Evolutionary conservation across 1,140 invertebrate genomes (phyloP).

Genomic region (Leptonema lineaticorne): DNA sequence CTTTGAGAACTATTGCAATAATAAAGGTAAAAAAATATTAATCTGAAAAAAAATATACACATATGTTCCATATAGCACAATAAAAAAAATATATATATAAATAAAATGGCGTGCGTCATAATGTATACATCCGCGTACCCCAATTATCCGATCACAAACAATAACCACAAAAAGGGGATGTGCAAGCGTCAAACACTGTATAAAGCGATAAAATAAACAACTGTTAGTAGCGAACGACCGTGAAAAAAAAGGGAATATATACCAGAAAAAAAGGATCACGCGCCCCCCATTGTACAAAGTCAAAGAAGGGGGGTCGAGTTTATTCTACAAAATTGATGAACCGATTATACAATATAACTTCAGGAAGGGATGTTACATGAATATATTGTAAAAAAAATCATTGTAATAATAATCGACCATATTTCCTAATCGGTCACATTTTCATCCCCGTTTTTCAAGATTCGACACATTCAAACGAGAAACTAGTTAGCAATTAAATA

Average conservation of each 20-base stretch:
- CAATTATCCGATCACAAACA: background rate
- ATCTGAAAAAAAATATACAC: too few species aligned
- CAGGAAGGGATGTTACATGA: background rate
- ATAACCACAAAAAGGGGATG: conserved; percentile 3
- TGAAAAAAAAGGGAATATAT: too few species aligned
- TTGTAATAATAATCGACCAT: background rate
- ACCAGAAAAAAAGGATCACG: conserved; percentile 10
- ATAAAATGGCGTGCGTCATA: too few species aligned
- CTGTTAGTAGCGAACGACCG: too few species aligned
- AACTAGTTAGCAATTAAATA: conserved; percentile 12
- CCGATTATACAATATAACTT: background rate
- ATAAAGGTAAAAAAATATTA: too few species aligned
- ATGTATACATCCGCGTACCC: too few species aligned
- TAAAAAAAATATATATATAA: too few species aligned
- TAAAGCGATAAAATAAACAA: conserved; percentile 25
- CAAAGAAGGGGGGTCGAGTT: conserved; percentile 19
- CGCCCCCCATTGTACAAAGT: conserved; percentile 19
- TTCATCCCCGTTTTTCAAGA: conserved; percentile 1
- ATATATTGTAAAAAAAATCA: background rate
- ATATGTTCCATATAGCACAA: too few species aligned
- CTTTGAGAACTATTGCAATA: too few species aligned
- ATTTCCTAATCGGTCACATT: background rate
- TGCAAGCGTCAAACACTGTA: conserved; percentile 21
- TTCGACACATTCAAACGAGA: too few species aligned
- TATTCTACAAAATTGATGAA: conserved; percentile 28